phyloP scores from a whole-genome alignment of 64 coral and sea anemone species.

The Montipora cactus region DNA sequence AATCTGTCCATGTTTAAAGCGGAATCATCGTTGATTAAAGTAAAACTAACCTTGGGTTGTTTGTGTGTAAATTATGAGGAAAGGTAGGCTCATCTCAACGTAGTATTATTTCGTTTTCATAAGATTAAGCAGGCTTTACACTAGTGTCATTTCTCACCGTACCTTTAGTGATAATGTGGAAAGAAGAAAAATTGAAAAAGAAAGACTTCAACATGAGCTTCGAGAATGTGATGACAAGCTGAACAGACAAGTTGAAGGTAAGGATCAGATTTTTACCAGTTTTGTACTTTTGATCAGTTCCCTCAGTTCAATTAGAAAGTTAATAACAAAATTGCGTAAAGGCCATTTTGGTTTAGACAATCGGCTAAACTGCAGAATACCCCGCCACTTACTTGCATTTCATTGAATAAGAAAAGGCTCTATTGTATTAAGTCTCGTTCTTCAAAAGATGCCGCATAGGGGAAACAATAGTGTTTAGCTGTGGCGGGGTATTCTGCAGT shows the following conservation, averaged over 20 bases:
- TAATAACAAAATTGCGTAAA: background rate
- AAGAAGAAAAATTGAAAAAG: constrained; percentile 90
- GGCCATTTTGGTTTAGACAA: too few species aligned
- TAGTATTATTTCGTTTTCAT: background rate
- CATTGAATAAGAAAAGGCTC: too few species aligned
- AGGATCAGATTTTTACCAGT: background rate
- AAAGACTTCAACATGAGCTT: constrained; percentile 90
- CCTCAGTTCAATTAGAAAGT: background rate
- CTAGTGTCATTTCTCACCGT: background rate
- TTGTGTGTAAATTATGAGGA: too few species aligned
- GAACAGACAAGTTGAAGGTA: constrained; percentile 88
- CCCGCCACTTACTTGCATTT: too few species aligned
- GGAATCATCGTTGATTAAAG: too few species aligned
- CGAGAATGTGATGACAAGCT: constrained; percentile 84
- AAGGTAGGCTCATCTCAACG: background rate
- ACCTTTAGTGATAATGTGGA: constrained; percentile 87
- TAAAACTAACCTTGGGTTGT: too few species aligned
- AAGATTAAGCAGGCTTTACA: background rate
- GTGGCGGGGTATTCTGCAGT: too few species aligned
- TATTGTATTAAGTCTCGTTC: too few species aligned
- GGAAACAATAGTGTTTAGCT: too few species aligned
- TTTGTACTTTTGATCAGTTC: background rate
- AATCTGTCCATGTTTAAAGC: too few species aligned
- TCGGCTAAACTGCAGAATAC: too few species aligned
- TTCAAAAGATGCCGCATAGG: too few species aligned